Evolutionary conservation across 2,888 invertebrate genomes (phyloP).

Genomic region (Acheta domesticus): DNA sequence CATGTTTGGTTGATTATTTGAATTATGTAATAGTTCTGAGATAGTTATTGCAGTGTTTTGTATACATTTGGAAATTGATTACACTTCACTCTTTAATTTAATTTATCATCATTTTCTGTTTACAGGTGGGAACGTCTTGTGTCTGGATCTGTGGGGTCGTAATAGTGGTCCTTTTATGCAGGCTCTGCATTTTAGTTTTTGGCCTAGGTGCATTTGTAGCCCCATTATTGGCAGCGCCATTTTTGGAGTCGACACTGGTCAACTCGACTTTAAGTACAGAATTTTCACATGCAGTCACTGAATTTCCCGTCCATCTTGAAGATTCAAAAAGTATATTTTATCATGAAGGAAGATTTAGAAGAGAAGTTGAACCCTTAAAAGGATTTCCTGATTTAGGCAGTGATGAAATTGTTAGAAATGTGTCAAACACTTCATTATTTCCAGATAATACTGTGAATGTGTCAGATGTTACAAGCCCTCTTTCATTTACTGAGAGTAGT

Average conservation of each 20-base stretch:
- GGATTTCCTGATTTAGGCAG: background rate
- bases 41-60: too few relatives aligned
- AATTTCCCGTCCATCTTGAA: slow-evolving; percentile 18
- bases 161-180: slow-evolving; percentile 49
- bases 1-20: too few relatives aligned
- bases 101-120: slow-evolving; percentile 24
- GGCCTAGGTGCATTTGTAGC: slow-evolving; percentile 50
- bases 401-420: background rate
- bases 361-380: background rate
- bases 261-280: background rate
- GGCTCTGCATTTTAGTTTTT: slow-evolving; percentile 49
- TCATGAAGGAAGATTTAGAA: background rate
- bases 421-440: slow-evolving; percentile 44
- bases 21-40: too few relatives aligned
- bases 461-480: background rate
- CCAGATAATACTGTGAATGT: slow-evolving; percentile 36
- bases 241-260: slow-evolving; percentile 40
- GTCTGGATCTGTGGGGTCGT: slow-evolving; percentile 44
- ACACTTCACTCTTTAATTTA: too few relatives aligned
- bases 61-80: too few relatives aligned
- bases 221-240: slow-evolving; percentile 48
- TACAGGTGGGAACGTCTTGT: slow-evolving; percentile 49
- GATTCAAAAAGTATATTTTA: background rate
- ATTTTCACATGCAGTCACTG: background rate
- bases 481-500: background rate